Conservation (phyloP, 1,140 invertebrate species). For the Monochamus saltuarius region DNA sequence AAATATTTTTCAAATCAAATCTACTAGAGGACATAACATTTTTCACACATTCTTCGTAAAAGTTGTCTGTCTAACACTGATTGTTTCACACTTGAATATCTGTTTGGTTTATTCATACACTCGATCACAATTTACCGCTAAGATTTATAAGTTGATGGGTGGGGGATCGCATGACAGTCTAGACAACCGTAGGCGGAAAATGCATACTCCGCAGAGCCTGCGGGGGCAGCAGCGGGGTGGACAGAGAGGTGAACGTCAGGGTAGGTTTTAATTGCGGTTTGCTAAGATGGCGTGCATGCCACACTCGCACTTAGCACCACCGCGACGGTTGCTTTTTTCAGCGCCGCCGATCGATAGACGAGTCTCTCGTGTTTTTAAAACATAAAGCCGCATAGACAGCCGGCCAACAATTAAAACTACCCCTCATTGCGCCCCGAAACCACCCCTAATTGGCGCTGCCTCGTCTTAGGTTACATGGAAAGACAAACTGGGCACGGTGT, state of each 20-base stretch:
- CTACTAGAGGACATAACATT: no score
- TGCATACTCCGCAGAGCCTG: conserved; percentile 4
- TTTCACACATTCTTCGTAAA: no score
- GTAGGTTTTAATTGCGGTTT: conserved; percentile 52
- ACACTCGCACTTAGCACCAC: conserved; percentile 53
- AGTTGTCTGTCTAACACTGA: no score
- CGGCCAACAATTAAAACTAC: conserved; percentile 17
- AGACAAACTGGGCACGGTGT: no score
- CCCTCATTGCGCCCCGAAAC: conserved; percentile 12
- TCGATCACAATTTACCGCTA: no score
- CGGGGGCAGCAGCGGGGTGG: conserved; percentile 23
- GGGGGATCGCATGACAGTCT: not conserved
- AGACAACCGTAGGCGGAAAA: conserved; percentile 20
- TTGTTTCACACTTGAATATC: no score
- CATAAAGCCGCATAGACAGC: conserved; percentile 42
- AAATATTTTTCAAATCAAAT: no score
- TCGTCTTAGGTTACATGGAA: not conserved
- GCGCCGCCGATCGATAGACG: conserved; percentile 47
- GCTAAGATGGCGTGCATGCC: conserved; percentile 54
- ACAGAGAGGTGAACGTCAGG: conserved; percentile 27
- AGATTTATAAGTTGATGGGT: no score
- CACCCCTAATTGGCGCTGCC: conserved; percentile 4
- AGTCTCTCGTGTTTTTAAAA: conserved; percentile 50
- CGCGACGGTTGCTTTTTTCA: conserved; percentile 49
- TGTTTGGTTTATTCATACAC: no score